Evolutionary conservation across 2,797 vertebrate genomes (phyloP), one percentile per base, ranked within the genome.

Genomic region (Siniperca obscura): DNA sequence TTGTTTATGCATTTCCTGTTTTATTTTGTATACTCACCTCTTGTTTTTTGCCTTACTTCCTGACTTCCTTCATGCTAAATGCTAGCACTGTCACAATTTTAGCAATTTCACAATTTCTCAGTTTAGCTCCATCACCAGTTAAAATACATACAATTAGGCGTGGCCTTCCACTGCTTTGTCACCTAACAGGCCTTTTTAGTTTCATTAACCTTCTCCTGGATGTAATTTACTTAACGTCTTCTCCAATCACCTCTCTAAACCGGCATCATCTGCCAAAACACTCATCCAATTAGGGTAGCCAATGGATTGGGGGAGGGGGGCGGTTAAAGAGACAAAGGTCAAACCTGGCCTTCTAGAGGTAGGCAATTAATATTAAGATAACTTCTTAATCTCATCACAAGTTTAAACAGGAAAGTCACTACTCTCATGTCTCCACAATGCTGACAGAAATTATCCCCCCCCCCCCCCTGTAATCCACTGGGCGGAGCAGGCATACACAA

Each of bases 391-490:
- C 7, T 66, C 46, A 25, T 42, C 19, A 30, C 2, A 34, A 50
- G 22, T 70, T 27, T 19, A 25, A 68, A 59, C 34, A 67, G 34
- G 14, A 69, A 68, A 61, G 36, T 61, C 25, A 25, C 25, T 30
- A n/a, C 61, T 64, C 10, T n/a, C 13, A 78, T 75, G 56, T 61
- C 27, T 66, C 56, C 17, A 4, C 19, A 19, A 34, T 25, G 14
- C 55, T 10, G 6, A 62, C 40, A 50, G 36, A 64, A 10, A 30
- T 30, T 3, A 2, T 13, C 16, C n/a, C 36, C 22, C 7, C 10
- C 65, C 46, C 38, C 12, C n/a, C 7, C 30, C 46, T 70, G 76
- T 95, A 95, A 95, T 95, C 93, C 87, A 85, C 81, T 60, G 88
- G 90, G 86, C 19, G 73, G 86, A 90, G 86, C 82, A 70, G 77